Evolutionary conservation across 2,113 vertebrate genomes (phyloP), one percentile per base, ranked within the genome.

Genomic region (Pelmatolapia mariae): DNA sequence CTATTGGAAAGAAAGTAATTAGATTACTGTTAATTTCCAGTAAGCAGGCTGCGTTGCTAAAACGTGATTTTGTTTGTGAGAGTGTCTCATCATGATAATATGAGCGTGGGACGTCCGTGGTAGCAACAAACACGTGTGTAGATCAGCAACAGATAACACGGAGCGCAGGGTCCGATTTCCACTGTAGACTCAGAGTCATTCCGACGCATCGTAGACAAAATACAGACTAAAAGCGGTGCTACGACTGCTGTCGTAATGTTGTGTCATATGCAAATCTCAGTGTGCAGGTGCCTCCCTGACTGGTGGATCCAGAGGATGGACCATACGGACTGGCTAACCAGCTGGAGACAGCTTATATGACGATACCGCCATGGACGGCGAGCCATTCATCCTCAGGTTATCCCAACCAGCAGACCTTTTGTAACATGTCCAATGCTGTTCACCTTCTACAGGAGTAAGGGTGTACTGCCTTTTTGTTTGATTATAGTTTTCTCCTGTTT

Each of bases 91-190:
- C 50, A 2, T 52, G 50, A 52, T 52, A n/a, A 52, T 52, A 52
- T 52, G 50, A 52, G 19, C 19, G 50, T 2, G 18, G 4, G 0
- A 19, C 4, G 3, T n/a, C 50, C 8, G 3, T 5, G 50, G 50
- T 52, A 52, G 50, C 50, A 52, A 52, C 50, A 52, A n/a, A 52
- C 50, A 52, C 19, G 9, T 5, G 50, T 52, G 19, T 52, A 52
- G 50, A 1, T 52, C 3, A 52, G 19, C 50, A 52, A 52, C 19
- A 10, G 47, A 50, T 18, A 50, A 52, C 19, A 52, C 19, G 5
- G 18, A 52, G 50, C 18, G 18, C 50, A 52, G 50, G n/a, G 9
- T n/a, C 50, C 8, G 50, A 1, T 52, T 52, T 52, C 0, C 8
- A 52, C 50, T 52, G 47, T 52, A 52, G 47, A 19, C 4, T 52